phyloP scores from a whole-genome alignment of 2,797 vertebrate species.

The Sebastes diploproa region DNA sequence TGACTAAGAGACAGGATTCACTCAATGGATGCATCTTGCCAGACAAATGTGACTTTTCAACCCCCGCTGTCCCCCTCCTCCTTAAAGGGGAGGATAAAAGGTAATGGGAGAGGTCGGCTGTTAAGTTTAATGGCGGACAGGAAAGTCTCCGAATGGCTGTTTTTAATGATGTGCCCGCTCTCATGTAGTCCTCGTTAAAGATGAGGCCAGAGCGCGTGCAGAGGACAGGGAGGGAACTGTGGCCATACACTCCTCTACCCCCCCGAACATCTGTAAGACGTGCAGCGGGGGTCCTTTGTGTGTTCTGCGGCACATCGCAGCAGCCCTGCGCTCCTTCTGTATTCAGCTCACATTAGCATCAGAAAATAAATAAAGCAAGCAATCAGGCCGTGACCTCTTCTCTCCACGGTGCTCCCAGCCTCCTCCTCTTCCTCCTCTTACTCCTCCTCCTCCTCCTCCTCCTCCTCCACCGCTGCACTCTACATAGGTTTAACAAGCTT shows the following conservation, averaged over 20 bases:
- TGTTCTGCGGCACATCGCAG: conserved; percentile 34
- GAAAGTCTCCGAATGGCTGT: conserved; percentile 89
- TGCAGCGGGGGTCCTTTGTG: conserved; percentile 52
- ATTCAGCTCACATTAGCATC: conserved; percentile 73
- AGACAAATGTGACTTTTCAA: conserved; percentile 90
- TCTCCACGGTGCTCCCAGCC: conserved; percentile 28
- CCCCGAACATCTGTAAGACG: conserved; percentile 29
- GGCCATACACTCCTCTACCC: conserved; percentile 47
- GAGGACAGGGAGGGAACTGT: conserved; percentile 55
- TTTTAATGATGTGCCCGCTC: conserved; percentile 88
- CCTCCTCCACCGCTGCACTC: conserved; percentile 26
- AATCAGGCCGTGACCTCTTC: conserved; percentile 64
- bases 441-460: background rate
- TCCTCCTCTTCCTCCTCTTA: background rate
- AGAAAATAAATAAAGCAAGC: conserved; percentile 72
- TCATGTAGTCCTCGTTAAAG: conserved; percentile 85
- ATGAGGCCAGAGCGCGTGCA: conserved; percentile 56
- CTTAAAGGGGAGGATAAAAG: conserved; percentile 77
- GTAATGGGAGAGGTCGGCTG: conserved; percentile 85
- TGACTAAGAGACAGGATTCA: conserved; percentile 46
- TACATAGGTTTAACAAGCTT: conserved; percentile 52
- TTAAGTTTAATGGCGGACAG: conserved; percentile 91
- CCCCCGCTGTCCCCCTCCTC: conserved; percentile 53
- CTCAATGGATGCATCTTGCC: conserved; percentile 73
- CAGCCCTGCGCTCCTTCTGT: conserved; percentile 43